Base-by-base conservation (phyloP, 2,797 vertebrate genomes). In the Lateolabrax maculatus region DNA sequence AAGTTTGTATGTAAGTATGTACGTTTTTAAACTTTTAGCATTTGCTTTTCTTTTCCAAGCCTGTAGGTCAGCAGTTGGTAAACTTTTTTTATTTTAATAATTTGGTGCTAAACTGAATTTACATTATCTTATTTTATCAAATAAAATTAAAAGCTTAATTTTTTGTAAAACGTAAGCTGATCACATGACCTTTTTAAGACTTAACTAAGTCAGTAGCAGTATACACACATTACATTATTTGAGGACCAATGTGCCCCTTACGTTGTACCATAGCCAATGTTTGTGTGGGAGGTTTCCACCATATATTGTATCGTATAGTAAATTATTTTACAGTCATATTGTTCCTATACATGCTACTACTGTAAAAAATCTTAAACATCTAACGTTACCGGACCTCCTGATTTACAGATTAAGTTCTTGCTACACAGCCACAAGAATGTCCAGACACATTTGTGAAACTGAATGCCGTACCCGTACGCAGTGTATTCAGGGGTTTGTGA, bases 301-400 rank as follows among this genome's bases (percentile, higher is more conserved):
- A n/a, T 60, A 46, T 60, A 61, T 2, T 15, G 29, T 8, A 41
- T 66, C 68, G 7, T 15, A 21, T 21, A 58, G 53, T 65, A 21
- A 51, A 43, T 39, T 66, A 3, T 25, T 83, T 80, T 48, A 31
- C 19, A 48, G 27, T 55, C 37, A 53, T 64, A 44, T 62, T 19
- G 4, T 49, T 53, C 15, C 36, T 61, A 60, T 67, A 31, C 6
- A 29, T 21, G 3, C 16, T 39, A 21, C 6, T 29, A 18, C 41
- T n/a, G n/a, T n/a, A n/a, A n/a, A n/a, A 73, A 65, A 75, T 73
- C 10, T n/a, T 23, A 10, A 52, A n/a, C 18, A 51, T 65, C 12
- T 66, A 23, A 62, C 36, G 25, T 39, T 34, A 21, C 12, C 27
- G 16, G 34, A 71, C 27, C 2, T 51, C n/a, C 41, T 39, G 27